Base-by-base conservation (phyloP, 1,140 invertebrate genomes). In the Venustaconcha ellipsiformis region DNA sequence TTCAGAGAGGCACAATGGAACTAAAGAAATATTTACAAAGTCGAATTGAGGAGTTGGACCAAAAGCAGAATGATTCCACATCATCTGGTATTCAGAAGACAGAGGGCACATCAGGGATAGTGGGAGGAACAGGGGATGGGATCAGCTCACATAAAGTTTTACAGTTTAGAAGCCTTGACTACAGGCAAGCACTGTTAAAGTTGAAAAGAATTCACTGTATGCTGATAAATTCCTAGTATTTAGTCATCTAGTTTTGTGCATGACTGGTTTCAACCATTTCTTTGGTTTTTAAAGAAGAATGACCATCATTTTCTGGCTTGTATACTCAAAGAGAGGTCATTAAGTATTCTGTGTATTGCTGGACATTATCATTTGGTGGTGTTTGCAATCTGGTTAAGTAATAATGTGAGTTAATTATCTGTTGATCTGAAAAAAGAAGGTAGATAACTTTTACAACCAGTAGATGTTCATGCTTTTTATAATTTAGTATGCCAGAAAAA, bases 21-120 rank as follows among this genome's bases (percentile, higher is more conserved):
- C 93, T 97, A 81, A 92, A 97, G 80, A 94, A 94, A 84, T 94
- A 94, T 86, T 90, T 98, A 55, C 90, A 93, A 2, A 95, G 95
- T 80, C 86, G 90, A 48, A 85, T 91, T 60, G 85, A 89, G 58
- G 83, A 83, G 15, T 74, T 82, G 0, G 74, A 73, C 17, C 78
- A 76, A 26, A 67, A 66, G 8, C 60, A 72, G 5, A 37, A 26
- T 37, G 30, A 13, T 20, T 67, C 30, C 20, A 20, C n/a, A 78
- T 58, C 56, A 75, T 80, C 62, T 26, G 77, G 76, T 26, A 70
- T 82, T 17, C 66, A 79, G 56, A 71, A 60, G 26, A 62, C 70
- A 18, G 57, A 81, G 55, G 81, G 80, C 37, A 72, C 80, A 26
- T 78, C 81, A 18, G 85, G 83, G 58, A 81, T 86, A 64, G 82